These are phyloP conservation scores for Ciconia maguari DNA, from an alignment of 2,113 vertebrate species.

Conservation along the genomic window DNA sequence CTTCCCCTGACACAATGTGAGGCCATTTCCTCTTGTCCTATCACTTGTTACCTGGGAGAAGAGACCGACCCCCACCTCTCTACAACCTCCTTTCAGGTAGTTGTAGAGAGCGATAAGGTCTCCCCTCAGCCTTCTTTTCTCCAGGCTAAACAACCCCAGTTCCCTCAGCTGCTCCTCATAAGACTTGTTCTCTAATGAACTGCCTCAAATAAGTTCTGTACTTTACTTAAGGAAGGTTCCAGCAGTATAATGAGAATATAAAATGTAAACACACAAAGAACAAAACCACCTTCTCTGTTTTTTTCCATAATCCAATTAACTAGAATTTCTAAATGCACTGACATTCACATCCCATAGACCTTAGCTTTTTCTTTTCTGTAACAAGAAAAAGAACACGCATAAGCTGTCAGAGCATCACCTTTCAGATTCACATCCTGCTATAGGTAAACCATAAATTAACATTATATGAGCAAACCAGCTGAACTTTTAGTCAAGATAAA, in stretches of 20 bases:
- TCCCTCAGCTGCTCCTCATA: background rate
- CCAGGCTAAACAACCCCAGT: background rate
- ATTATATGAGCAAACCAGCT: background rate
- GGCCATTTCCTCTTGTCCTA: background rate
- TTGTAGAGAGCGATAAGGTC: background rate
- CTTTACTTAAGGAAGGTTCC: background rate
- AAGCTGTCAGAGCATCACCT: background rate
- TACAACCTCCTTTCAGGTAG: background rate
- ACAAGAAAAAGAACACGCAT: background rate
- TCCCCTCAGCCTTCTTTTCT: background rate
- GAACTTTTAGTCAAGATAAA: background rate
- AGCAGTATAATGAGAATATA: background rate
- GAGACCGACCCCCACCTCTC: rapidly evolving
- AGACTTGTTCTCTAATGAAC: background rate
- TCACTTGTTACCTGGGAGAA: background rate
- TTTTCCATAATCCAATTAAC: background rate
- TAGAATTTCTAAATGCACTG: background rate
- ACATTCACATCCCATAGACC: background rate
- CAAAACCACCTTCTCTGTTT: background rate
- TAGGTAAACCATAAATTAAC: background rate
- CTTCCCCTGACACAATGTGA: background rate
- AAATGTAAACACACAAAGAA: background rate
- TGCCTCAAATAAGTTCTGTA: background rate
- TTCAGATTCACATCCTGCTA: background rate
- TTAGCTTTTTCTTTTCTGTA: background rate